Percentiles rank a stretch among this genome's conserved stretches.
phyloP scores from a whole-genome alignment of 2,888 invertebrate genomes.

The Thymelicus lineola region DNA sequence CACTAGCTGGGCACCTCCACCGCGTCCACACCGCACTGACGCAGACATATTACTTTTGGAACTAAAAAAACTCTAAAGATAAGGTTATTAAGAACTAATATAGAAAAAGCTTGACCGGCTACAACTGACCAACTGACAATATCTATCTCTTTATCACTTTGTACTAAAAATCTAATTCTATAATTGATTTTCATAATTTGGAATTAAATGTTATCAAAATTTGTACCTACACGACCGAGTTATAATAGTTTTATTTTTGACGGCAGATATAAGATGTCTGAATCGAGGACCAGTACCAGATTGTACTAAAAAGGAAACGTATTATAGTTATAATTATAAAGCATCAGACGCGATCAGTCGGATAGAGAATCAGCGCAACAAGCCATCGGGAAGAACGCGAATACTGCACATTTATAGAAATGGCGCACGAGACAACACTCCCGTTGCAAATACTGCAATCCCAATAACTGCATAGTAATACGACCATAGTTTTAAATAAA shows the following conservation, averaged over 20 bases:
- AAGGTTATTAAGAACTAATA: neutral
- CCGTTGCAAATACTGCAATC: neutral
- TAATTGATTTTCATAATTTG: no score
- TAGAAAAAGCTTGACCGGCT: neutral
- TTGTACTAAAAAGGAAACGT: no score
- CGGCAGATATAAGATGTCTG: neutral
- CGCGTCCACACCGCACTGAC: conserved; percentile 10
- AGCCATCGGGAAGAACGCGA: conserved; percentile 23
- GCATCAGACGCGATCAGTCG: neutral
- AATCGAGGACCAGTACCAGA: neutral
- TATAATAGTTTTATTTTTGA: neutral
- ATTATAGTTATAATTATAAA: neutral
- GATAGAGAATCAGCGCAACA: neutral
- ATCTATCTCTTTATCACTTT: neutral
- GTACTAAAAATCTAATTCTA: no score
- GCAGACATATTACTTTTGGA: conserved; percentile 1
- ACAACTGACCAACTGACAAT: neutral
- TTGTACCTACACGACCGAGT: no score
- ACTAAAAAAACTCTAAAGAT: neutral
- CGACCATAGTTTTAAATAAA: neutral
- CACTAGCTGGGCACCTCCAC: neutral
- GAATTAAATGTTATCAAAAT: no score
- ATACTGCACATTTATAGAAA: conserved; percentile 24
- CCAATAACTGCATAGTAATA: neutral
- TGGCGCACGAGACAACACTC: neutral